Evolutionary conservation across 2,888 invertebrate genomes (phyloP).

Genomic region (Eremobia ochroleuca): DNA sequence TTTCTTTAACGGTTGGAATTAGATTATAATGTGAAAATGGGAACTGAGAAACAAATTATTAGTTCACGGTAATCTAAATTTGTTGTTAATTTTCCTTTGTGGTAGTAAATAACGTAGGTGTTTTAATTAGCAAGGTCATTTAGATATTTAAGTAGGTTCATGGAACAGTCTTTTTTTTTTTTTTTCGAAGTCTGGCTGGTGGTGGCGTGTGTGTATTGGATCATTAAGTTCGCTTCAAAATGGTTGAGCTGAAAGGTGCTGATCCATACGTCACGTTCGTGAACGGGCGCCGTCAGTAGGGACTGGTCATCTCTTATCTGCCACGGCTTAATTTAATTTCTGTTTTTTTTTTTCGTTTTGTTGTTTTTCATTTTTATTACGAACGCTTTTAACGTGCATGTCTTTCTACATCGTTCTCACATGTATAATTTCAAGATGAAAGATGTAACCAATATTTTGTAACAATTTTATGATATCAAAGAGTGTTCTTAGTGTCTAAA

Average conservation of each 20-base stretch:
- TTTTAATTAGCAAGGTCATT: not conserved
- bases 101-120: not conserved
- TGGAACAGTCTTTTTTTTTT: not conserved
- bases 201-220: no score
- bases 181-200: not conserved
- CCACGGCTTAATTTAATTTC: not conserved
- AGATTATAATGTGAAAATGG: slow-evolving; percentile 48
- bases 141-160: not conserved
- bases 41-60: slow-evolving; percentile 54
- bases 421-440: not conserved
- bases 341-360: not conserved
- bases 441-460: not conserved
- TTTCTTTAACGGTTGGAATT: slow-evolving; percentile 58
- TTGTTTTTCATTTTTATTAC: no score
- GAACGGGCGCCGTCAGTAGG: no score
- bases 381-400: not conserved
- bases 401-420: not conserved
- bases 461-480: no score
- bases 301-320: not conserved
- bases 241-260: not conserved
- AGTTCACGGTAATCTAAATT: slow-evolving; percentile 47
- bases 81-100: slow-evolving; percentile 15
- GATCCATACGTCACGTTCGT: not conserved
- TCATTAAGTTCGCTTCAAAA: not conserved
- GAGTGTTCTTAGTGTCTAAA: no score